Evolutionary conservation across 1,140 invertebrate species (phyloP).

Genomic region (Drosophila paulistorum): DNA sequence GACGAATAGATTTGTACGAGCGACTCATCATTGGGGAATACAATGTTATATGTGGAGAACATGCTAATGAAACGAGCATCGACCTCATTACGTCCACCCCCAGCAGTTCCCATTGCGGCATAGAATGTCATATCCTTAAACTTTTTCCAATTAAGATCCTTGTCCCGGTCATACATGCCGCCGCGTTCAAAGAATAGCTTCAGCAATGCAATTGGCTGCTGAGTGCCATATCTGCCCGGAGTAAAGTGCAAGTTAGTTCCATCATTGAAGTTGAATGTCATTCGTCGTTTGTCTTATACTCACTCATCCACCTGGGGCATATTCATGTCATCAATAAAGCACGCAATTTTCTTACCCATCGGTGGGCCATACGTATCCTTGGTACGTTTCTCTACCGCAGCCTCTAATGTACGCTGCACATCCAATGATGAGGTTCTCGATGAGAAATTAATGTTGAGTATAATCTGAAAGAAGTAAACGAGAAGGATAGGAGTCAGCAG

Average conservation of each 20-base stretch:
- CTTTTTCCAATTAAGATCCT: conserved; percentile 94
- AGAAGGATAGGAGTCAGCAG: conserved; percentile 1
- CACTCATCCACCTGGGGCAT: conserved; percentile 91
- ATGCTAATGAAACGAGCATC: conserved; percentile 95
- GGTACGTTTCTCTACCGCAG: conserved; percentile 93
- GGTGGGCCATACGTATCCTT: conserved; percentile 95
- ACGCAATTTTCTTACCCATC: conserved; percentile 92
- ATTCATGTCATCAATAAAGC: conserved; percentile 97
- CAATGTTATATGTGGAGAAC: conserved; percentile 94
- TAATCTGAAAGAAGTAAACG: conserved; percentile 83
- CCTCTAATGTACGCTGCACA: conserved; percentile 93
- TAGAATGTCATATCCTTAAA: conserved; percentile 92
- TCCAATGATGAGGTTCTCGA: conserved; percentile 94
- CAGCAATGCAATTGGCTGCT: conserved; percentile 95
- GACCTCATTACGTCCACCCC: conserved; percentile 93
- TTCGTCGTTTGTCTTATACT: conserved; percentile 43
- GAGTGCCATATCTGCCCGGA: conserved; percentile 91
- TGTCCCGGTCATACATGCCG: conserved; percentile 94
- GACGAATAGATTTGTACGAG: conserved; percentile 92
- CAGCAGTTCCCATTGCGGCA: conserved; percentile 88
- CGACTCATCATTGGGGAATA: conserved; percentile 90
- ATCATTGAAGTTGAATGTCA: conserved; percentile 14
- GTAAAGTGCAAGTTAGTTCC: not conserved
- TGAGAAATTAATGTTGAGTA: conserved; percentile 94
- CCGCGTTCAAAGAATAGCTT: conserved; percentile 93